Conservation (phyloP, 2,888 invertebrate species). For the Uloborus plumipes region DNA sequence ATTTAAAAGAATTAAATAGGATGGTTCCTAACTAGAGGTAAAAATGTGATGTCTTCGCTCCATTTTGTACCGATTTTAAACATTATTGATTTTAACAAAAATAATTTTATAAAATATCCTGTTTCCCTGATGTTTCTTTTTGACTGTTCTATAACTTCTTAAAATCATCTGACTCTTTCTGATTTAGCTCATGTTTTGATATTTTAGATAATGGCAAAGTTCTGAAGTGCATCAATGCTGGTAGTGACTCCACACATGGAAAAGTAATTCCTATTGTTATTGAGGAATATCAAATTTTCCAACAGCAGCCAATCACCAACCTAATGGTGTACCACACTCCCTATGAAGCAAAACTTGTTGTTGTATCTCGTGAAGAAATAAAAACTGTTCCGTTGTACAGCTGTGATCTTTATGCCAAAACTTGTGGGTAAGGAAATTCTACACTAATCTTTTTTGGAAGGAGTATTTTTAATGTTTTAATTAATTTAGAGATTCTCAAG, state of each 20-base stretch:
- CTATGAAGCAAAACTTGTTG: slow-evolving; percentile 84
- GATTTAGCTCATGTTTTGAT: background rate
- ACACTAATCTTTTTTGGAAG: background rate
- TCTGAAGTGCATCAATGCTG: slow-evolving; percentile 89
- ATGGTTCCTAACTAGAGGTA: too few species aligned
- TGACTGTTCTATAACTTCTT: background rate
- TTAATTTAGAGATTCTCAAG: background rate
- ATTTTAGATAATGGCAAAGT: slow-evolving; percentile 88
- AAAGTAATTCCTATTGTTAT: slow-evolving; percentile 80
- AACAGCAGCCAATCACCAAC: slow-evolving; percentile 80
- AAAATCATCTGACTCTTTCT: background rate
- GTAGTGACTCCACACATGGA: slow-evolving; percentile 68
- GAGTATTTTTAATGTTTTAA: background rate
- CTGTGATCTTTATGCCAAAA: slow-evolving; percentile 81
- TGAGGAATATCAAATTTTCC: slow-evolving; percentile 85
- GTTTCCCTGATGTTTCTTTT: too few species aligned
- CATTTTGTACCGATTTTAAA: too few species aligned
- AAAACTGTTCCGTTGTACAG: slow-evolving; percentile 89
- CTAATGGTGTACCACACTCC: slow-evolving; percentile 73
- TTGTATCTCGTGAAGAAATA: slow-evolving; percentile 89
- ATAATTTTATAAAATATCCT: too few species aligned
- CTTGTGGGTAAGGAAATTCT: slow-evolving; percentile 81
- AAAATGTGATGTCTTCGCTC: too few species aligned
- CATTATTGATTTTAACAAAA: too few species aligned
- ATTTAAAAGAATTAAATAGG: too few species aligned